phyloP scores from a whole-genome alignment of 2,888 invertebrate genomes.

The Nasonovia ribisnigri region DNA sequence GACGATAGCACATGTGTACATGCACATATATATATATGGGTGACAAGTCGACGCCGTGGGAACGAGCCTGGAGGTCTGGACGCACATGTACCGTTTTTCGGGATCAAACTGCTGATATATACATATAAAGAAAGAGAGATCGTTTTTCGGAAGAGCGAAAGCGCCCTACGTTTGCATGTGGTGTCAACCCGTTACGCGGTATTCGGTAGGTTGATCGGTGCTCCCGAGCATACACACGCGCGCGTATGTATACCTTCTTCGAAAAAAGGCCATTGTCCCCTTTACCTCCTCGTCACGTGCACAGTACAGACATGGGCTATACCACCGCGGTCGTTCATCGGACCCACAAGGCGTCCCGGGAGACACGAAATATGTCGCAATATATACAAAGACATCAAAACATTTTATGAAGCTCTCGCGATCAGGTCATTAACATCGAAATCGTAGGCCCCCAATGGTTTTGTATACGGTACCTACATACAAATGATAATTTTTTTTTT shows the following conservation, averaged over 20 bases:
- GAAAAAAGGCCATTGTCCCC: slow-evolving; percentile 15
- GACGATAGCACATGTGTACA: slow-evolving; percentile 37
- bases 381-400: neutral
- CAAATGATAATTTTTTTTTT: neutral
- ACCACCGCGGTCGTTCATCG: neutral
- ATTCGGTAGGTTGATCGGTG: neutral
- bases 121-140: neutral
- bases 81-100: slow-evolving; percentile 58
- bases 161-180: slow-evolving; percentile 46
- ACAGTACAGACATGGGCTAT: neutral
- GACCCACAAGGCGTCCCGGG: neutral
- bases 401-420: neutral
- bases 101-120: slow-evolving; percentile 29
- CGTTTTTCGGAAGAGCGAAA: slow-evolving; percentile 3
- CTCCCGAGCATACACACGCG: neutral
- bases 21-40: slow-evolving; percentile 37
- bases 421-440: neutral
- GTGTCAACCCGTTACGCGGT: slow-evolving; percentile 5
- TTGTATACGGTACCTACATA: neutral
- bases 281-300: neutral
- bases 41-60: slow-evolving; percentile 64
- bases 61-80: slow-evolving; percentile 64
- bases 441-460: neutral
- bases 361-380: neutral
- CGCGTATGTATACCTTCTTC: neutral